Base-by-base conservation (phyloP, 2,888 invertebrate species). In the Diaprepes abbreviatus region DNA sequence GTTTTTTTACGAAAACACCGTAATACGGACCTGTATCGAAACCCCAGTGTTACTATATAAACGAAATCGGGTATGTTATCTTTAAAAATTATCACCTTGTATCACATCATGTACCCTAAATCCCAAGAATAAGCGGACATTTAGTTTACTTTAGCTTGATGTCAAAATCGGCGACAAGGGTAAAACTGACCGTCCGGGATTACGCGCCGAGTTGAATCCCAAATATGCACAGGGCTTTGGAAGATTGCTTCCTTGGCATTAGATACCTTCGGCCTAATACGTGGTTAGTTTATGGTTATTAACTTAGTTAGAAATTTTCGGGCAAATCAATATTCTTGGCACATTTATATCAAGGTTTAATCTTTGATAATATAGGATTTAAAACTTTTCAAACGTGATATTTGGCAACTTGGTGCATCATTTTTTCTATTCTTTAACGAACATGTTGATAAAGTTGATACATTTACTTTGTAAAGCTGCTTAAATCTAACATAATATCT, bases 81-180 rank as follows among this genome's bases (percentile, higher is more conserved):
- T 16, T 50, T 28, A 50, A 28, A 50, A 50, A 50, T 50, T 28
- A 50, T 28, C 59, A 59, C 59, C 59, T 59, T 59, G 59, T 59
- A 59, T 24, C 59, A 40, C 16, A 43, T 45, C 38, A 59, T 59
- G 43, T 59, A 43, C 43, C 43, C 50, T 7, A 24, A 52, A n/a
- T 36, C 58, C 31, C 31, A 50, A 66, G 40, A 59, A 52, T 33
- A 52, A 58, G 52, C 48, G 52, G 48, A 16, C 52, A 62, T 50
- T 62, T 62, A 50, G 36, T 62, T 64, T 50, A 38, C 59, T 67
- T 60, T 60, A 62, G 54, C 62, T 40, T 24, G 43, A 67, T 54
- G 67, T 67, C 67, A 67, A 35, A 67, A 54, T 43, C 62, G 57
- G 36, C 68, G 63, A 68, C 68, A 63, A 68, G 68, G 68, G 68